Base-by-base conservation (phyloP, 2,797 vertebrate species). In the Heliangelus exortis region DNA sequence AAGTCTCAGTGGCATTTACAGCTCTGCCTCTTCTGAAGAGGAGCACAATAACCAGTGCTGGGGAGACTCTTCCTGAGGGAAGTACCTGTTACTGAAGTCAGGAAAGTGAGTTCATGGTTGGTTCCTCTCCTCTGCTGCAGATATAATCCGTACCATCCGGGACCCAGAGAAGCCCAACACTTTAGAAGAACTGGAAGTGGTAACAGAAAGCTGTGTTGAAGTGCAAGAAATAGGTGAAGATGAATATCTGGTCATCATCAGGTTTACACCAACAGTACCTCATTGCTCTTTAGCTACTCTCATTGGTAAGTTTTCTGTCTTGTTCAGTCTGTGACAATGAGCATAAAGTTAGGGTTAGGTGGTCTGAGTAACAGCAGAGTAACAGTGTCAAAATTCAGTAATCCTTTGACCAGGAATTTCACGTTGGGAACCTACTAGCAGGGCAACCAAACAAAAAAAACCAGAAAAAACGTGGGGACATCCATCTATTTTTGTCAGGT, bases 101-200 rank as follows among this genome's bases (percentile, higher is more conserved):
- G 69, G 31, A 34, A 31, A 22, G 74, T 20, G 71, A 2, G 22
- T 20, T 96, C 10, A 66, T 47, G 43, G 84, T 8, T 84, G 61
- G 29, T 90, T 22, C 1, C 34, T 54, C 12, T 67, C 9, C 55
- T 43, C 54, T 86, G 45, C 84, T 71, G n/a, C 92, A 99, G 99
- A 99, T 91, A 98, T 99, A 84, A 99, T 99, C 87, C 98, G 99
- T 20, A 99, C 98, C 4, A 99, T 99, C 96, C 98, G 99, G 41
- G 99, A 99, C 95, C 99, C 99, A 2, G 99, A 99, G 98, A 99
- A 99, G 84, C 99, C 99, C 4, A 99, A 98, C 94, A 99, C 99
- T 8, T 95, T 99, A 84, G 99, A 99, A 96, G 99, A 99, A 96
- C 98, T 99, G 97, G 99, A 99, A 5, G 99, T 99, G 90, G 99